phyloP scores from a whole-genome alignment of 92 coral and sea anemone species.

The Plumapathes pennacea region DNA sequence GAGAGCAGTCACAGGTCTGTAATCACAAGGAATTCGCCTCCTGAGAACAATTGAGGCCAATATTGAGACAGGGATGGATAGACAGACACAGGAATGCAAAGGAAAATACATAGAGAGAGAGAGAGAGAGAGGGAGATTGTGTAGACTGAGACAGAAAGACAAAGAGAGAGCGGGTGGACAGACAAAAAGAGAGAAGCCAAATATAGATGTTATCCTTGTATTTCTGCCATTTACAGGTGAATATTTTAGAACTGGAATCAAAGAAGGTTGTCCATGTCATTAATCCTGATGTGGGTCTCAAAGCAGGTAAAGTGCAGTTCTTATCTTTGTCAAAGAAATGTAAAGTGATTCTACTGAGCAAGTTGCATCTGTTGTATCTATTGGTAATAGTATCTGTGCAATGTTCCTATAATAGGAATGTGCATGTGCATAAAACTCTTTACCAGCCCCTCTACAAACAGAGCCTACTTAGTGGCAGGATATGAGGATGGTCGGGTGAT shows the following conservation, averaged over 20 bases:
- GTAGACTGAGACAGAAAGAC: no score
- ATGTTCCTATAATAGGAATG: slow-evolving; percentile 62
- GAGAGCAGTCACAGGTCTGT: slow-evolving; percentile 61
- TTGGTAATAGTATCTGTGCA: not conserved
- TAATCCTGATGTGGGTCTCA: slow-evolving; percentile 24
- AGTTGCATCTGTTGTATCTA: not conserved
- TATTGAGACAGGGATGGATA: not conserved
- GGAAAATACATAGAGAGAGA: no score
- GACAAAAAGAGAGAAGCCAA: no score
- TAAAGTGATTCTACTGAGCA: no score
- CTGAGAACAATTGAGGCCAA: no score
- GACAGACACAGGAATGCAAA: not conserved
- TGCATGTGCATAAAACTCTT: slow-evolving; percentile 88
- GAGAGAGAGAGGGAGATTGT: no score
- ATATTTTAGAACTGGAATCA: slow-evolving; percentile 58
- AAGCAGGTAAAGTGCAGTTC: not conserved
- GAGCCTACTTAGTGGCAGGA: slow-evolving; percentile 67
- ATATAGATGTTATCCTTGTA: no score
- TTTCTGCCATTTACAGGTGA: slow-evolving; percentile 41
- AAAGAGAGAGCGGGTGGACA: no score
- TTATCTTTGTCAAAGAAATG: not conserved
- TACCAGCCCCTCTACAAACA: slow-evolving; percentile 40
- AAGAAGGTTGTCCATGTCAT: slow-evolving; percentile 42
- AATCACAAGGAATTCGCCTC: no score
- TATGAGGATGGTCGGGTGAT: slow-evolving; percentile 81